phyloP scores from a whole-genome alignment of 2,888 invertebrate species.

The Spodoptera exigua region DNA sequence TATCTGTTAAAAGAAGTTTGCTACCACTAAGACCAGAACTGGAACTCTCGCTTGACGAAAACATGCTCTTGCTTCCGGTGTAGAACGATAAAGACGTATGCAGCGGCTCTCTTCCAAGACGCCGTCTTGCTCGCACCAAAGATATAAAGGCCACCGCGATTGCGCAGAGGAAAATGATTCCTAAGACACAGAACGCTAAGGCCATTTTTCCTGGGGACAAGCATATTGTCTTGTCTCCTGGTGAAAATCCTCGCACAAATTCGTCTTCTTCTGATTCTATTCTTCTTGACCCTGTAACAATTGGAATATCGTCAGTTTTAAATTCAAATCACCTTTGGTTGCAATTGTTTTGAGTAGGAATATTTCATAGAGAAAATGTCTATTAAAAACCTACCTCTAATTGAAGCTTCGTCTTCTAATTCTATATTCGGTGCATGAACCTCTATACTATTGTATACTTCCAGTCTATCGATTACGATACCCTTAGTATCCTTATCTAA shows the following conservation, averaged over 20 bases:
- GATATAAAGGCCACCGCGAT: constrained; percentile 92
- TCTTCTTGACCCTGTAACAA: constrained; percentile 80
- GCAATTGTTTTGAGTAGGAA: neutral
- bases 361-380: neutral
- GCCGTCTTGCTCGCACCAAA: constrained; percentile 90
- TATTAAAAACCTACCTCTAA: constrained; percentile 74
- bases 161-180: constrained; percentile 92
- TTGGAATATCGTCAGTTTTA: neutral
- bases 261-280: constrained; percentile 82
- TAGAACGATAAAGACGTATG: constrained; percentile 89
- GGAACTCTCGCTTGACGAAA: constrained; percentile 89
- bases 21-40: constrained; percentile 90
- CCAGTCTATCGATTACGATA: constrained; percentile 90
- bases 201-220: constrained; percentile 94
- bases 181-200: constrained; percentile 92
- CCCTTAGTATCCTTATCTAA: constrained; percentile 88
- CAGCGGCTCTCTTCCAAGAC: constrained; percentile 82
- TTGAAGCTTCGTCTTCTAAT: constrained; percentile 90
- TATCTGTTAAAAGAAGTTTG: constrained; percentile 90
- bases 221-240: constrained; percentile 91
- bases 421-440: constrained; percentile 94
- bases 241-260: constrained; percentile 82
- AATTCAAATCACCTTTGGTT: neutral
- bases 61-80: constrained; percentile 89
- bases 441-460: constrained; percentile 94